Percentiles rank a stretch among this genome's conserved stretches.
phyloP scores from a whole-genome alignment of 2,888 invertebrate genomes.

The Papilio elwesi region DNA sequence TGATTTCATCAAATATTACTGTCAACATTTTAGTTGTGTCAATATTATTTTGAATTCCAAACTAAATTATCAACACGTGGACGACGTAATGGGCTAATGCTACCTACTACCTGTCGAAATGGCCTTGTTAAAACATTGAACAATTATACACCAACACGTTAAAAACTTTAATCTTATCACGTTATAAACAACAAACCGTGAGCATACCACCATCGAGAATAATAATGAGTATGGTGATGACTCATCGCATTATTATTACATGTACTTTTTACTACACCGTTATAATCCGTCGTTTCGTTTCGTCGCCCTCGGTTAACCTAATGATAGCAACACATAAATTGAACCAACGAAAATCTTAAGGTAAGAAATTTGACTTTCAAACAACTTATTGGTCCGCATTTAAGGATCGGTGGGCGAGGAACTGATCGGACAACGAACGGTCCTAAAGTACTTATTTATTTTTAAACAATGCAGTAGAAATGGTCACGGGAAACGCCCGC shows the following conservation, averaged over 20 bases:
- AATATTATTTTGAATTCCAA: too few relatives aligned
- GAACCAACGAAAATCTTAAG: conserved; percentile 26
- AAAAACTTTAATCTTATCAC: conserved; percentile 18
- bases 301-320: conserved; percentile 31
- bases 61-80: too few relatives aligned
- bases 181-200: conserved; percentile 11
- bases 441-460: conserved; percentile 48
- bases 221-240: conserved; percentile 26
- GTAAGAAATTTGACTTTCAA: conserved; percentile 14
- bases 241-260: conserved; percentile 30
- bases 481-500: conserved; percentile 48
- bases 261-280: conserved; percentile 30
- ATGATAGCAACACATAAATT: neutral
- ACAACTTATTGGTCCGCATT: neutral
- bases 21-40: too few relatives aligned
- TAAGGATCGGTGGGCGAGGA: conserved; percentile 31
- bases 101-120: neutral
- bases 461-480: conserved; percentile 54
- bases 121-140: neutral
- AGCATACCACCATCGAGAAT: conserved; percentile 21
- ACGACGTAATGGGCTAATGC: neutral
- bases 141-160: conserved; percentile 18
- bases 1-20: too few relatives aligned
- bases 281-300: conserved; percentile 38
- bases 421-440: conserved; percentile 20